Evolutionary conservation across 2,888 invertebrate genomes (phyloP).

Genomic region (Orthosia incerta): DNA sequence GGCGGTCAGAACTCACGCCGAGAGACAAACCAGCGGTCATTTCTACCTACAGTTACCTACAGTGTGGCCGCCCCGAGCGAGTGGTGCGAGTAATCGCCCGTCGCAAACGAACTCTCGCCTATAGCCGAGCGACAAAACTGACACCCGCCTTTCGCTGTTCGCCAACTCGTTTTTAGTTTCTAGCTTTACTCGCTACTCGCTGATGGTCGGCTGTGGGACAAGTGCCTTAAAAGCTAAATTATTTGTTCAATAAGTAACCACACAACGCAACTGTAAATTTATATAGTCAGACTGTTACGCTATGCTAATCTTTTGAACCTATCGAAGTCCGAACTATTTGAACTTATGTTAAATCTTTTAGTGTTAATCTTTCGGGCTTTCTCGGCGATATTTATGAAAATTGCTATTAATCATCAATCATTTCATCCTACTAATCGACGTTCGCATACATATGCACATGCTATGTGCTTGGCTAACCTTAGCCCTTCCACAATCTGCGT

Average conservation of each 20-base stretch:
- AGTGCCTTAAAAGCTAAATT: slow-evolving; percentile 18
- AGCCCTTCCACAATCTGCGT: not conserved
- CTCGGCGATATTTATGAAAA: not conserved
- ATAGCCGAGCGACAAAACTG: too few relatives aligned
- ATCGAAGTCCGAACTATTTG: slow-evolving; percentile 20
- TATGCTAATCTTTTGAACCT: slow-evolving; percentile 29
- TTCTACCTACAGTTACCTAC: too few relatives aligned
- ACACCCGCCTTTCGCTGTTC: too few relatives aligned
- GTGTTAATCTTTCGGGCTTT: not conserved
- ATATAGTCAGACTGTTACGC: slow-evolving; percentile 43
- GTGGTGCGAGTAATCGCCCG: too few relatives aligned
- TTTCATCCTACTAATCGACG: not conserved
- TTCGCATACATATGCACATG: not conserved
- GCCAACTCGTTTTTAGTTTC: too few relatives aligned
- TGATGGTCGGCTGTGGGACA: too few relatives aligned
- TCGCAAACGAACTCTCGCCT: too few relatives aligned
- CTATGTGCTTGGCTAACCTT: not conserved
- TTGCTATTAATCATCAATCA: not conserved
- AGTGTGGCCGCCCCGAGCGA: too few relatives aligned
- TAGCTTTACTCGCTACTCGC: too few relatives aligned
- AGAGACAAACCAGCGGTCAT: too few relatives aligned
- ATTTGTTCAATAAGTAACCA: slow-evolving; percentile 52
- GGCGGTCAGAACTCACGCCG: too few relatives aligned
- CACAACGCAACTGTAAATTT: slow-evolving; percentile 27
- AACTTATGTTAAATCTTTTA: not conserved